Conservation (phyloP, 92 coral and sea anemone genomes). For the Bergia sp. region DNA sequence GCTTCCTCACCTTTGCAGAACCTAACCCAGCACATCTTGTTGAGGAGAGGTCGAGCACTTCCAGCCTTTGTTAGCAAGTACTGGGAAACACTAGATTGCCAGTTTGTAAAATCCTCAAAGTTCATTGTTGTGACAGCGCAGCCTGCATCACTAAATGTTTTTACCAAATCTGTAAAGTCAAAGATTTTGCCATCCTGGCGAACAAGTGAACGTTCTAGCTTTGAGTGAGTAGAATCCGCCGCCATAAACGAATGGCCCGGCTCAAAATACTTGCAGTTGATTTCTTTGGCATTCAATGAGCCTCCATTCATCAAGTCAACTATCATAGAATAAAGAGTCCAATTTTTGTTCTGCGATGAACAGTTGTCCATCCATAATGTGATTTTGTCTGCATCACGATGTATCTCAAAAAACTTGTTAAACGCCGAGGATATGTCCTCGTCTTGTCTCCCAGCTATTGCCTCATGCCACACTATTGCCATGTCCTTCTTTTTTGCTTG, state of each 20-base stretch:
- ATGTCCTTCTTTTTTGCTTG: neutral
- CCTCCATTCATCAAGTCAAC: neutral
- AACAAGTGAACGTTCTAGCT: neutral
- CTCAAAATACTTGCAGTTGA: neutral
- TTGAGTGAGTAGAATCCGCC: neutral
- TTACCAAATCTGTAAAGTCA: neutral
- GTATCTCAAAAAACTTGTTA: neutral
- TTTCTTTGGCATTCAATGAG: neutral
- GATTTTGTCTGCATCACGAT: neutral
- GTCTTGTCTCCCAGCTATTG: neutral
- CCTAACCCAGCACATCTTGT: neutral
- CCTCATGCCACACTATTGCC: neutral
- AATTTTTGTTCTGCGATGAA: neutral
- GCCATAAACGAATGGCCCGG: neutral
- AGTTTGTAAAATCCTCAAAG: neutral
- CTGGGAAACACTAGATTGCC: neutral
- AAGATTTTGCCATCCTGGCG: neutral
- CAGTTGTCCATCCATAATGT: neutral
- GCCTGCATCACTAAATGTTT: neutral
- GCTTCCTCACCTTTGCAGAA: neutral
- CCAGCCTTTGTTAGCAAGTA: neutral
- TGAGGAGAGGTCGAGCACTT: neutral
- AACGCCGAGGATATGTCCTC: neutral
- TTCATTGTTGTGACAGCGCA: neutral
- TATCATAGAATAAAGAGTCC: neutral